Base-by-base conservation (phyloP, 1,140 invertebrate genomes). In the Bursaphelenchus mucronatus region DNA sequence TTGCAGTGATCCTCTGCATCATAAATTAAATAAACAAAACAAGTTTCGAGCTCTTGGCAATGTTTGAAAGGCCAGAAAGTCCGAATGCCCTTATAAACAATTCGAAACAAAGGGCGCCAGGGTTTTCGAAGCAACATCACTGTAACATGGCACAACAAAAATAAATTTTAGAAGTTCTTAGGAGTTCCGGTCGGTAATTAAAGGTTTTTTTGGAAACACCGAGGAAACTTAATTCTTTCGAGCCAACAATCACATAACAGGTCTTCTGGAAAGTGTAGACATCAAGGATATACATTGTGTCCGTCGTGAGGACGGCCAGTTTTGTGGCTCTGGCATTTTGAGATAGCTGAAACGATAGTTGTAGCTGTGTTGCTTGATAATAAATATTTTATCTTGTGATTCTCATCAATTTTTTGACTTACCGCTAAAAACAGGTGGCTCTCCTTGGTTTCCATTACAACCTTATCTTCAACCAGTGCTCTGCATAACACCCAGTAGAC, bases 21-120 rank as follows among this genome's bases (percentile, higher is more conserved):
- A 8, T 0, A 19, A 67, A 15, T 15, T 7, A 45, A 64, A 64
- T 64, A 64, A 66, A 64, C 63, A 64, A 64, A 66, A 39, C 57
- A 15, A n/a, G 13, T 39, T 15, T 13, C 6, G 54, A 30, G 30
- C 30, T 30, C 30, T 30, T 30, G 30, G 30, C 30, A 30, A 30
- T 3, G 30, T 30, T 30, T 30, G 1, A 3, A 30, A 5, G 5
- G 5, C 30, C 30, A 30, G 30, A 30, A 5, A 30, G 30, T 30
- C 30, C 30, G 30, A 30, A 5, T 30, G 30, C 30, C 30, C 30
- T 30, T 30, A 30, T 30, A 30, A 30, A 30, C 30, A 30, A 30
- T 30, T 30, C 2, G 30, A 30, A 30, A 5, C 1, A 30, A 30
- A 30, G 30, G 30, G 30, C n/a, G n/a, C n/a, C n/a, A n/a, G n/a